phyloP scores from a whole-genome alignment of 2,888 invertebrate genomes.

The Cerceris ruficornis region DNA sequence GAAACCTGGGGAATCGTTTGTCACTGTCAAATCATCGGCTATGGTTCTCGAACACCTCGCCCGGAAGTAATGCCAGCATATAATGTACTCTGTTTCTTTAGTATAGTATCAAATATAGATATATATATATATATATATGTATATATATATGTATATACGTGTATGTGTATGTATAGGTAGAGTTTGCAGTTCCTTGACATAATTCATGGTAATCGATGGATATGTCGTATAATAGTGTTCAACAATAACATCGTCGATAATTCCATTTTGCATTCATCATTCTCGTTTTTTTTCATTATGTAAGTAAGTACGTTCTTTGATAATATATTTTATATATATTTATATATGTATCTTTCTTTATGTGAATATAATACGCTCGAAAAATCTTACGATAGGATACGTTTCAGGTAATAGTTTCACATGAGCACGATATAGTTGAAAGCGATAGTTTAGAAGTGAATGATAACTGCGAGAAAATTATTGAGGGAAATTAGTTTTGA shows the following conservation, averaged over 20 bases:
- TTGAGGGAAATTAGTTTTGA: too few relatives aligned
- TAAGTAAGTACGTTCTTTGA: background rate
- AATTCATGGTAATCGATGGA: slow-evolving; percentile 56
- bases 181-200: slow-evolving; percentile 51
- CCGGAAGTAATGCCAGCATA: slow-evolving; percentile 37
- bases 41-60: slow-evolving; percentile 26
- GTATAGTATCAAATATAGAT: slow-evolving; percentile 74
- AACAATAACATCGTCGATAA: slow-evolving; percentile 51
- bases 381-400: background rate
- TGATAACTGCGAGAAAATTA: too few relatives aligned
- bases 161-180: slow-evolving; percentile 35
- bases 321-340: background rate
- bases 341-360: background rate
- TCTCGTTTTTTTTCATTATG: background rate
- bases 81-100: slow-evolving; percentile 38
- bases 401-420: too few relatives aligned
- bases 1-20: slow-evolving; percentile 17
- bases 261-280: background rate
- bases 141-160: slow-evolving; percentile 45
- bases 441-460: too few relatives aligned
- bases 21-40: slow-evolving; percentile 40
- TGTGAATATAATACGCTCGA: background rate
- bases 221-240: slow-evolving; percentile 54
- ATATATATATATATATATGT: slow-evolving; percentile 48
- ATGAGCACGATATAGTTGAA: too few relatives aligned